Conservation (phyloP, 92 coral and sea anemone species). For the Chrysogorgia sp. region DNA sequence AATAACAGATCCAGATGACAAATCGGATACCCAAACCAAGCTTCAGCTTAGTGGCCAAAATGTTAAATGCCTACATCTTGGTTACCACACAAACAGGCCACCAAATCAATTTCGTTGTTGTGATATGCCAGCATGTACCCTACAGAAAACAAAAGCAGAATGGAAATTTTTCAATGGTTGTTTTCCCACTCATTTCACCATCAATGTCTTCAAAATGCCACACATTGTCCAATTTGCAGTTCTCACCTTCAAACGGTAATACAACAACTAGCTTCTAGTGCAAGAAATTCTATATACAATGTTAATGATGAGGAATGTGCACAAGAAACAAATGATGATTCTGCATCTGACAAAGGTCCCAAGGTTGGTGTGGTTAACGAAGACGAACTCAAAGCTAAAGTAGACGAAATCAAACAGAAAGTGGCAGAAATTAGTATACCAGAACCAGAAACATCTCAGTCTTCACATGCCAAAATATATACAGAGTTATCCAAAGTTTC, state of each 20-base stretch:
- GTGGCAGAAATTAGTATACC: too few species aligned
- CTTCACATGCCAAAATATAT: too few species aligned
- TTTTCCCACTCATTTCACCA: constrained; percentile 8
- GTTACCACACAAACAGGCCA: constrained; percentile 14
- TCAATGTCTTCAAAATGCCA: neutral
- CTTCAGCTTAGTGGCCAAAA: neutral
- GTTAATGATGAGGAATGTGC: neutral
- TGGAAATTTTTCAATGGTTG: constrained; percentile 3
- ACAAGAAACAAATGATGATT: too few species aligned
- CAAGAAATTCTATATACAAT: neutral
- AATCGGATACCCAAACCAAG: neutral
- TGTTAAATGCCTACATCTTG: constrained; percentile 2
- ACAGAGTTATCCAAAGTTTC: too few species aligned
- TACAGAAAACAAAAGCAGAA: neutral
- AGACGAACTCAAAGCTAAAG: too few species aligned
- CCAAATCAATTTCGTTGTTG: neutral
- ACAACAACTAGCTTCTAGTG: neutral
- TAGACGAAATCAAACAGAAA: too few species aligned
- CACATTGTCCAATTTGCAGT: constrained; percentile 7
- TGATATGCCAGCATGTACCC: too few species aligned
- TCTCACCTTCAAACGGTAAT: neutral
- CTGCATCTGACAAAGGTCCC: too few species aligned
- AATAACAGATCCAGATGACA: neutral
- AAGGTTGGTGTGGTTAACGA: too few species aligned
- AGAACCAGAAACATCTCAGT: too few species aligned